These are phyloP conservation scores for Pammene aurita DNA, from an alignment of 2,888 invertebrate species.

Conservation along the genomic window DNA sequence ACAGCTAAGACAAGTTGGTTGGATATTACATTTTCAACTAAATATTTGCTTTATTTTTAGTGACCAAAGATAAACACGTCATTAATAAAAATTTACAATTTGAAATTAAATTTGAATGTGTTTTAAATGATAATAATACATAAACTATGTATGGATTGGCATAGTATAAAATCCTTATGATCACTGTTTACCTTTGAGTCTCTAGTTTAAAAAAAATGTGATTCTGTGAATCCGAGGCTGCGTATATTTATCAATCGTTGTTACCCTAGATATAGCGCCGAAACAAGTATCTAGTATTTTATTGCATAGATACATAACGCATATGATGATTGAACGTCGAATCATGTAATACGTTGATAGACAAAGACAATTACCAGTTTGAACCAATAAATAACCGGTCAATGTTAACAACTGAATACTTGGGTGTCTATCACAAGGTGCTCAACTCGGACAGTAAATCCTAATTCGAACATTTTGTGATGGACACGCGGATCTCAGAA, in stretches of 20 bases:
- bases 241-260: constrained; percentile 40
- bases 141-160: not conserved
- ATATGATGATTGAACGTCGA: constrained; percentile 25
- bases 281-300: not conserved
- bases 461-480: not conserved
- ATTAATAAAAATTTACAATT: constrained; percentile 5
- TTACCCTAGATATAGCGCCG: constrained; percentile 45
- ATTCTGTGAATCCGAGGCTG: constrained; percentile 33
- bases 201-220: constrained; percentile 15
- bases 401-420: not conserved
- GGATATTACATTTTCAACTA: constrained; percentile 22
- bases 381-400: not conserved
- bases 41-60: constrained; percentile 15
- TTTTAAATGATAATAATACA: not conserved
- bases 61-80: constrained; percentile 43
- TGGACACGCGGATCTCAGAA: not conserved
- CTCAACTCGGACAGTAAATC: not conserved
- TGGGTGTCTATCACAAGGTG: not conserved
- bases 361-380: no score
- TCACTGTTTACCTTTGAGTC: constrained; percentile 1
- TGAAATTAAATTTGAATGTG: not conserved
- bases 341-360: constrained; percentile 1
- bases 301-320: constrained; percentile 17
- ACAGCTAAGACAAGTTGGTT: not conserved
- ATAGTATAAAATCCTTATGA: constrained; percentile 27